These are phyloP conservation scores for Pristionchus entomophagus DNA, from an alignment of 2,888 invertebrate species.

Conservation along the genomic window DNA sequence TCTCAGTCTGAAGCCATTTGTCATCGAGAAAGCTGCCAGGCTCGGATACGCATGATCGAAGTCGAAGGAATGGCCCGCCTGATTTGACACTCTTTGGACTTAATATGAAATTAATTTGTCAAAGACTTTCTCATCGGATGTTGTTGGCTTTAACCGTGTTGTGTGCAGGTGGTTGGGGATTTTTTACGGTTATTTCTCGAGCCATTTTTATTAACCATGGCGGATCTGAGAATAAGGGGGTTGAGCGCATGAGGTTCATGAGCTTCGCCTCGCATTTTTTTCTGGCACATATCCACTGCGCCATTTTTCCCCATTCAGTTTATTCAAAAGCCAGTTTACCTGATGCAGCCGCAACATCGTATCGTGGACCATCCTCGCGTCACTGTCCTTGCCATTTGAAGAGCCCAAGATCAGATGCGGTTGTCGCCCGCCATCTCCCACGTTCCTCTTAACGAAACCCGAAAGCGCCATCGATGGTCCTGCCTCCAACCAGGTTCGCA, in stretches of 20 bases:
- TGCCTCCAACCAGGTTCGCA: slow-evolving; percentile 63
- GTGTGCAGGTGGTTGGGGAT: too few relatives aligned
- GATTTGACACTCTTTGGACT: not conserved
- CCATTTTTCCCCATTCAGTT: too few relatives aligned
- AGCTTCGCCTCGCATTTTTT: too few relatives aligned
- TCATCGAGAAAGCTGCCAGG: not conserved
- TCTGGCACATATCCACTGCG: too few relatives aligned
- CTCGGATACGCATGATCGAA: not conserved
- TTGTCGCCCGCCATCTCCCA: not conserved
- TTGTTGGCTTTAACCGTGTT: too few relatives aligned
- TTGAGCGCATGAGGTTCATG: too few relatives aligned
- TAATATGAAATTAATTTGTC: not conserved
- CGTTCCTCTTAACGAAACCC: slow-evolving; percentile 59
- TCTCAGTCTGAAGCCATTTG: not conserved
- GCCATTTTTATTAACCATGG: too few relatives aligned
- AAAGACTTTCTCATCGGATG: too few relatives aligned
- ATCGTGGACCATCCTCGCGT: slow-evolving; percentile 55
- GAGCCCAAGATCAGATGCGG: slow-evolving; percentile 56
- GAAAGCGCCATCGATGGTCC: slow-evolving; percentile 61
- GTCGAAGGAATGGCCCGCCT: not conserved
- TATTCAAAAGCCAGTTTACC: too few relatives aligned
- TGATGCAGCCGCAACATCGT: slow-evolving; percentile 57
- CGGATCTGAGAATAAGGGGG: too few relatives aligned
- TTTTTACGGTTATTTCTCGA: too few relatives aligned
- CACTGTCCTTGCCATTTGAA: slow-evolving; percentile 58